Evolutionary conservation across 2,797 vertebrate species (phyloP), one percentile per base, ranked within the genome.

Genomic region (Enoplosus armatus): DNA sequence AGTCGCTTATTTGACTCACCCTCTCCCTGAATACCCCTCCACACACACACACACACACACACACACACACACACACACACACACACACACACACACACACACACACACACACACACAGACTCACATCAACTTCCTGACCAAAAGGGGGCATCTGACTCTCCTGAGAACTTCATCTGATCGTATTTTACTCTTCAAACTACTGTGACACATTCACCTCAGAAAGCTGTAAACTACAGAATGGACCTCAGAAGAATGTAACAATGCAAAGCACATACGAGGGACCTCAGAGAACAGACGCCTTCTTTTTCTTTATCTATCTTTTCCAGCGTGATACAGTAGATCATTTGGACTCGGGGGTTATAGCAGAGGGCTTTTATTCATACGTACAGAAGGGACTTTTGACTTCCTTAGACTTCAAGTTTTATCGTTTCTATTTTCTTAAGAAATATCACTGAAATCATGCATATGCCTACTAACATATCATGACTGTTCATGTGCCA

Each of bases 401-500:
- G 33, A n/a, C n/a, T n/a, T n/a, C n/a, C n/a, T 83, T 88, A 54
- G 37, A 65, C 12, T 53, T 66, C n/a, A 71, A 50, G 75, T 77
- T 76, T 71, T 78, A 80, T 84, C 22, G 72, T 86, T 89, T 89
- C 75, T 92, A 92, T 91, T 93, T 93, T 93, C 87, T 79, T 92
- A 91, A 80, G n/a, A 80, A 65, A 48, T 69, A 70, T 51, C 12
- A 80, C 55, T 69, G 72, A 71, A 74, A 69, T 70, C 41, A 24
- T 80, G 22, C 20, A 8, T 71, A 63, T 45, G 60, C 51, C 61
- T 75, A 62, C 41, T 20, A 33, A 89, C 87, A 78, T 89, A 85
- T 87, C 88, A 88, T 83, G 8, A 77, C 59, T 58, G 37, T 60
- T 74, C 69, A 68, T 87, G 92, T 94, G 93, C 93, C 93, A 94